These are phyloP conservation scores for Sphaeramia orbicularis DNA, from an alignment of 2,797 vertebrate genomes.

Conservation along the genomic window DNA sequence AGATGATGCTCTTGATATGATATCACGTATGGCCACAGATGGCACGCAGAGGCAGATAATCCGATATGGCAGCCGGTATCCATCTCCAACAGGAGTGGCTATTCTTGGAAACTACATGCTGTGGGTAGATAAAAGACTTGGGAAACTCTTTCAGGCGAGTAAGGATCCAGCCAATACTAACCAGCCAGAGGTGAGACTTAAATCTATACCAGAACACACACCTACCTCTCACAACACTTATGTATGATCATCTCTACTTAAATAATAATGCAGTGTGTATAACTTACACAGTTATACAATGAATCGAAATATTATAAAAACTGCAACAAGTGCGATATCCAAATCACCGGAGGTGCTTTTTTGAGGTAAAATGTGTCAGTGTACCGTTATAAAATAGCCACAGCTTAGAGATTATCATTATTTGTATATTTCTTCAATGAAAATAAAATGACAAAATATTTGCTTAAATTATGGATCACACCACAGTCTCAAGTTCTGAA, in stretches of 20 bases:
- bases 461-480: no score
- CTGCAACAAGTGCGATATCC: no score
- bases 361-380: no score
- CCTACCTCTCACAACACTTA: neutral
- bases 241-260: neutral
- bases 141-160: slow-evolving; percentile 92
- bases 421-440: no score
- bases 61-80: slow-evolving; percentile 91
- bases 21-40: slow-evolving; percentile 88
- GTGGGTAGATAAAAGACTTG: slow-evolving; percentile 94
- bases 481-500: no score
- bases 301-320: no score
- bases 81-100: slow-evolving; percentile 90
- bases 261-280: neutral
- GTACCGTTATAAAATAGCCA: no score
- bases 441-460: no score
- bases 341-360: no score
- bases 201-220: slow-evolving; percentile 8
- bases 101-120: slow-evolving; percentile 91
- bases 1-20: slow-evolving; percentile 92
- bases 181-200: slow-evolving; percentile 78
- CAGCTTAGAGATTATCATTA: no score
- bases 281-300: neutral
- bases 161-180: slow-evolving; percentile 88
- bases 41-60: slow-evolving; percentile 89